These are phyloP conservation scores for Clarias fuscus DNA, from an alignment of 2,797 vertebrate genomes.

Conservation along the genomic window DNA sequence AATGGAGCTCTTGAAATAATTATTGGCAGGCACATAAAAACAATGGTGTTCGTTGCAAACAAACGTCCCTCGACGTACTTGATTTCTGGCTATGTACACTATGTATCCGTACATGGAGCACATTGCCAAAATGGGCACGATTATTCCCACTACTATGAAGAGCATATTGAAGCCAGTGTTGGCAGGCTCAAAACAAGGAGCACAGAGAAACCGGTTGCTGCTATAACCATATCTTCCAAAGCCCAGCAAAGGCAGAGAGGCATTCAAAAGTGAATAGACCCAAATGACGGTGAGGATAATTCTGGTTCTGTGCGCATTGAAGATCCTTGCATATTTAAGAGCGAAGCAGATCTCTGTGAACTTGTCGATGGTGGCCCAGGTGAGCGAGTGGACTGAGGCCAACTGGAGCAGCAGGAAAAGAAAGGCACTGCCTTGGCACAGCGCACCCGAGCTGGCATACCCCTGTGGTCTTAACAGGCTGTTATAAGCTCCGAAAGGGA, in stretches of 20 bases:
- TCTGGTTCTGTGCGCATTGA: slow-evolving; percentile 63
- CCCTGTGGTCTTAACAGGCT: slow-evolving; percentile 56
- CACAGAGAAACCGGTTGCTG: slow-evolving; percentile 67
- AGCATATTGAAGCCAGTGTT: slow-evolving; percentile 61
- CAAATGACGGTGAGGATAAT: slow-evolving; percentile 64
- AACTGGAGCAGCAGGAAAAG: slow-evolving; percentile 73
- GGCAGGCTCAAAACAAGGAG: slow-evolving; percentile 61
- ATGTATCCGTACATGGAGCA: slow-evolving; percentile 72
- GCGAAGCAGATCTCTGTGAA: slow-evolving; percentile 76
- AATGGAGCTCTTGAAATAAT: slow-evolving; percentile 74
- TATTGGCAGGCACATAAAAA: slow-evolving; percentile 75
- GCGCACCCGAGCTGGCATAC: slow-evolving; percentile 38
- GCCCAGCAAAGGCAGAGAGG: slow-evolving; percentile 71
- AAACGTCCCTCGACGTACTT: slow-evolving; percentile 75
- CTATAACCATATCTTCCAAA: slow-evolving; percentile 73
- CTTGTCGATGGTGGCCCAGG: slow-evolving; percentile 70
- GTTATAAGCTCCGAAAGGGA: slow-evolving; percentile 69
- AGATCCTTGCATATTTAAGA: slow-evolving; percentile 68
- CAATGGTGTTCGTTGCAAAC: slow-evolving; percentile 79
- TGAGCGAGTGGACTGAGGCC: slow-evolving; percentile 71
- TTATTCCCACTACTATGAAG: slow-evolving; percentile 62
- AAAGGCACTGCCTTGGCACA: slow-evolving; percentile 73
- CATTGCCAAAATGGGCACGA: slow-evolving; percentile 65
- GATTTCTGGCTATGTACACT: slow-evolving; percentile 71
- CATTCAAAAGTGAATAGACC: slow-evolving; percentile 65